Evolutionary conservation across 2,888 invertebrate genomes (phyloP), one percentile per base, ranked within the genome.

Genomic region (Craniophora ligustri): DNA sequence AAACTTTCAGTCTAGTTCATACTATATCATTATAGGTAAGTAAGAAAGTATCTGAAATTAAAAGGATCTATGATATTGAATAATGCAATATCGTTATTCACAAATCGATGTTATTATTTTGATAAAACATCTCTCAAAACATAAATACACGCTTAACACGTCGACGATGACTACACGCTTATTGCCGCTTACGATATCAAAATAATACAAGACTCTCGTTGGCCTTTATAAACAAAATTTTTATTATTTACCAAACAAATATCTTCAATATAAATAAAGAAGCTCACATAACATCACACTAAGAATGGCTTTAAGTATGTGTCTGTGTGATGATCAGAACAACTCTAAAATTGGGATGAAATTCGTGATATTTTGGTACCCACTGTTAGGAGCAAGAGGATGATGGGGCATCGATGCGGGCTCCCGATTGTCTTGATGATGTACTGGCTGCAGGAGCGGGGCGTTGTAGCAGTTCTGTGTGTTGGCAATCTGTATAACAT

Each of bases 391-490:
- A 11, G 85, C 79, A 0, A 91, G 77, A 0, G 91, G 83, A 46
- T 88, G 87, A 28, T 89, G 88, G 0, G 86, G 81, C 53, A 85
- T 78, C 1, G 80, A 56, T 1, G 72, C 69, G 0, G 80, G 63
- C 13, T 88, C 89, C 0, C 88, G 66, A 1, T 62, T 68, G 28
- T 91, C 92, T 0, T 81, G 56, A 31, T 78, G 79, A n/a, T 85
- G 88, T 11, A 84, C 88, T 0, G 86, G 78, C 58, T 92, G 92
- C 36, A 93, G 75, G n/a, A 93, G 72, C 1, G 92, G 92, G 0
- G 92, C 92, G 49, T 87, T 91, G 81, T 87, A 93, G 60, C 92
- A 93, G 57, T 76, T 85, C 68, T 88, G 88, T 0, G 88, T 78
- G 62, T 89, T 92, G 10, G 91, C 82, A 54, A 92, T 85, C 92